Evolutionary conservation across 2,113 vertebrate genomes (phyloP).

Genomic region (Numida meleagris): DNA sequence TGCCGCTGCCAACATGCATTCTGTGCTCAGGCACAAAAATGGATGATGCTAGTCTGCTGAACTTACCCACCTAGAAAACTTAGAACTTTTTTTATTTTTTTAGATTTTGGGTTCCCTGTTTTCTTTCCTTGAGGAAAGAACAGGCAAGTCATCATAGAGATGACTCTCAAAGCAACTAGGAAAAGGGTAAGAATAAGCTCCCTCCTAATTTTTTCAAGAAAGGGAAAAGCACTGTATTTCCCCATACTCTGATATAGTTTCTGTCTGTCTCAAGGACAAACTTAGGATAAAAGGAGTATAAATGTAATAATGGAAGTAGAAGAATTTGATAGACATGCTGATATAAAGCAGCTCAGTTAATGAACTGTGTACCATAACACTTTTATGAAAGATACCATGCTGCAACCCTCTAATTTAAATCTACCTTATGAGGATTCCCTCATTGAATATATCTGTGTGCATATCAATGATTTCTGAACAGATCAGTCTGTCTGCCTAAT

Average conservation of each 20-base stretch:
- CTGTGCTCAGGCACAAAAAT: not conserved
- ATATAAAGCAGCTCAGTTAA: not conserved
- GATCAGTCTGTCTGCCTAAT: not conserved
- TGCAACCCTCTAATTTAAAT: not conserved
- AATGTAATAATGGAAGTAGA: not conserved
- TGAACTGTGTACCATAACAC: not conserved
- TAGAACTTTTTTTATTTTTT: not conserved
- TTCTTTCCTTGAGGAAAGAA: not conserved
- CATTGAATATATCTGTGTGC: not conserved
- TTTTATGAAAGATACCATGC: not conserved
- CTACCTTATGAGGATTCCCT: not conserved
- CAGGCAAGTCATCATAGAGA: not conserved
- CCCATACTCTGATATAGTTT: not conserved
- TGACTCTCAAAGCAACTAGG: not conserved
- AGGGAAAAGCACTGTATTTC: fast-evolving
- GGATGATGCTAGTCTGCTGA: not conserved
- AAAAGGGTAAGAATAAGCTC: not conserved
- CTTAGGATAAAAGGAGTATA: not conserved
- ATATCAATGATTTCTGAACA: not conserved
- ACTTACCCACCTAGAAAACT: not conserved
- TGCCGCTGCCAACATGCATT: not conserved
- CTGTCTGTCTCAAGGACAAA: not conserved
- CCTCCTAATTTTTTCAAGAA: not conserved
- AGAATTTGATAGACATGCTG: not conserved
- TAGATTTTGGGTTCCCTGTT: not conserved